A percentile compares a stretch with the other conserved stretches of the same genome.
Conservation (phyloP, 2,113 vertebrate species). For the Ciconia boyciana region DNA sequence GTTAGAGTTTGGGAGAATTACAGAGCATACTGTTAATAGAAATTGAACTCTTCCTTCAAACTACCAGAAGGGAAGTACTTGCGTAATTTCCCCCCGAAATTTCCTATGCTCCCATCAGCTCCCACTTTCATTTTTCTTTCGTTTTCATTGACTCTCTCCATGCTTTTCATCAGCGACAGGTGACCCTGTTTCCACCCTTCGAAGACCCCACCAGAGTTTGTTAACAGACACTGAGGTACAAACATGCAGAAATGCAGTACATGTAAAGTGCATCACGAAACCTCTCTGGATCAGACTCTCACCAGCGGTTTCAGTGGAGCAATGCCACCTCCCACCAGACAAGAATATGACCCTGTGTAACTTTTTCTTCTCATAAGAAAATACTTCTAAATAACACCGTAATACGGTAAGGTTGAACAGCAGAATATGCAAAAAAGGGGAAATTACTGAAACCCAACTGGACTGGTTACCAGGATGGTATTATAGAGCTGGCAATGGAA, state of each 20-base stretch:
- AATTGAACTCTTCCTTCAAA: not conserved
- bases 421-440: not conserved
- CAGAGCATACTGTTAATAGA: not conserved
- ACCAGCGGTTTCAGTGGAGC: not conserved
- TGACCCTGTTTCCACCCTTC: not conserved
- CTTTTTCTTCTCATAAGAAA: not conserved
- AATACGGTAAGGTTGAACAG: not conserved
- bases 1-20: not conserved
- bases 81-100: not conserved
- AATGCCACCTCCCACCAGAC: not conserved
- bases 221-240: not conserved
- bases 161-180: not conserved
- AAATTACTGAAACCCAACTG: not conserved
- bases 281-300: not conserved
- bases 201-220: not conserved
- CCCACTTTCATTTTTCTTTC: not conserved
- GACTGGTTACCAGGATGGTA: not conserved
- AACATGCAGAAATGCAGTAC: not conserved
- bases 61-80: not conserved
- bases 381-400: not conserved
- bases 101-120: not conserved
- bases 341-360: not conserved
- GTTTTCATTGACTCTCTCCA: not conserved
- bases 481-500: conserved; percentile 36
- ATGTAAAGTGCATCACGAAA: fast-evolving